phyloP scores from a whole-genome alignment of 2,888 invertebrate species.

The Drepanosiphum platanoidis region DNA sequence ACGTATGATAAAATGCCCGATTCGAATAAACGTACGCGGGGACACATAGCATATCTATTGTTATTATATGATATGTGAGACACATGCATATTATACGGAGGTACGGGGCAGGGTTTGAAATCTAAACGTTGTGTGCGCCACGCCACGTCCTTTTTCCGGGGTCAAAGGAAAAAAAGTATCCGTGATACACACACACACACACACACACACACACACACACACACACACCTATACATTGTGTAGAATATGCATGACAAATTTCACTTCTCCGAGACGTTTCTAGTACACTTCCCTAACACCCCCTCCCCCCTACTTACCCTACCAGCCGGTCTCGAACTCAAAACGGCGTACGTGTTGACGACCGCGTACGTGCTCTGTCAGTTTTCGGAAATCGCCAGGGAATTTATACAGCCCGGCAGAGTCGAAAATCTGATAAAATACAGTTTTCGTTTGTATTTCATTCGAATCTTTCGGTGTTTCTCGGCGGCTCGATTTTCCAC shows the following conservation, averaged over 20 bases:
- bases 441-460: slow-evolving; percentile 5
- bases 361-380: slow-evolving; percentile 34
- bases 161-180: slow-evolving; percentile 1
- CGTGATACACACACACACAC: background rate
- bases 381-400: slow-evolving; percentile 10
- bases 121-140: background rate
- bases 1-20: too few species aligned
- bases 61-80: background rate
- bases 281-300: background rate
- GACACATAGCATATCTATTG: too few species aligned
- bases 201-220: too few species aligned
- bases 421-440: slow-evolving; percentile 40
- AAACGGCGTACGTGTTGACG: slow-evolving; percentile 20
- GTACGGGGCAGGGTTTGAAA: background rate
- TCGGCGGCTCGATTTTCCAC: background rate
- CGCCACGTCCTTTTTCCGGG: background rate
- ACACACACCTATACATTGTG: too few species aligned
- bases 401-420: background rate
- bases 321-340: background rate
- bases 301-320: background rate
- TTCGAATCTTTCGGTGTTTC: background rate
- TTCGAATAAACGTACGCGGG: too few species aligned
- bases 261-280: slow-evolving; percentile 17
- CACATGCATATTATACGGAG: background rate
- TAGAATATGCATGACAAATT: slow-evolving; percentile 16